A percentile compares a stretch with the other conserved stretches of the same genome.
These are phyloP conservation scores for Cuniculus paca DNA, from an alignment of 2,797 vertebrate genomes.

Conservation along the genomic window DNA sequence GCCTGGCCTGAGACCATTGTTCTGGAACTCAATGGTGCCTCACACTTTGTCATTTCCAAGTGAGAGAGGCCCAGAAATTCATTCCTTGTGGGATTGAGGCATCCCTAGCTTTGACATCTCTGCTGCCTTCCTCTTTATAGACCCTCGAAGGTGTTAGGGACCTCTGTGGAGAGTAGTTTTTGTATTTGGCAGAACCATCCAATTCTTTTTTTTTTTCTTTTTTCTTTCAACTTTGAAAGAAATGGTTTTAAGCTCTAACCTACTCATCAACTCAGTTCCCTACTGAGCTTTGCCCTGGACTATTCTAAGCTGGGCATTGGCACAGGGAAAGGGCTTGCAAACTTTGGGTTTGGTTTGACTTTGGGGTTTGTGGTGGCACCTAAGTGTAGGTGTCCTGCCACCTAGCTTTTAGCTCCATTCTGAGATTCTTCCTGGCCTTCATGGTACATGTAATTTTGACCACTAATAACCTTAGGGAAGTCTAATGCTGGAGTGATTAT, in stretches of 20 bases:
- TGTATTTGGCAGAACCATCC: conserved; percentile 67
- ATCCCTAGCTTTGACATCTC: conserved; percentile 4
- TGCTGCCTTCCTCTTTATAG: conserved; percentile 30
- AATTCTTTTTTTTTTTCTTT: conserved; percentile 56
- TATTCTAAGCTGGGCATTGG: conserved; percentile 79
- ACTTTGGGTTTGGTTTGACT: conserved; percentile 78
- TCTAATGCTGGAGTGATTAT: conserved; percentile 76
- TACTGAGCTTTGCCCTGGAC: conserved; percentile 67
- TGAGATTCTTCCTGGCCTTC: conserved; percentile 78
- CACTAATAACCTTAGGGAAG: conserved; percentile 79
- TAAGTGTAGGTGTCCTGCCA: conserved; percentile 77
- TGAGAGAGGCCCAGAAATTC: not conserved
- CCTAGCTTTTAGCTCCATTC: conserved; percentile 80
- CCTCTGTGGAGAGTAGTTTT: conserved; percentile 63
- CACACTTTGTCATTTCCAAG: not conserved
- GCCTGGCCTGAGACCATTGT: not conserved
- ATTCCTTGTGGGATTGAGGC: conserved; percentile 57
- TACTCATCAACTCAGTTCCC: conserved; percentile 78
- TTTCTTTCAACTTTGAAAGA: conserved; percentile 70
- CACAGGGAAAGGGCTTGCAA: conserved; percentile 72
- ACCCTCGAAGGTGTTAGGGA: conserved; percentile 68
- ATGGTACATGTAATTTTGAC: conserved; percentile 81
- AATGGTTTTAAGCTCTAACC: conserved; percentile 79
- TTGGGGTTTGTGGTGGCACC: conserved; percentile 81
- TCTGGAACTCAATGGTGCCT: not conserved